phyloP scores from a whole-genome alignment of 30 jellyfish, hydroid and myxozoan species.

The Chironex yamaguchii region DNA sequence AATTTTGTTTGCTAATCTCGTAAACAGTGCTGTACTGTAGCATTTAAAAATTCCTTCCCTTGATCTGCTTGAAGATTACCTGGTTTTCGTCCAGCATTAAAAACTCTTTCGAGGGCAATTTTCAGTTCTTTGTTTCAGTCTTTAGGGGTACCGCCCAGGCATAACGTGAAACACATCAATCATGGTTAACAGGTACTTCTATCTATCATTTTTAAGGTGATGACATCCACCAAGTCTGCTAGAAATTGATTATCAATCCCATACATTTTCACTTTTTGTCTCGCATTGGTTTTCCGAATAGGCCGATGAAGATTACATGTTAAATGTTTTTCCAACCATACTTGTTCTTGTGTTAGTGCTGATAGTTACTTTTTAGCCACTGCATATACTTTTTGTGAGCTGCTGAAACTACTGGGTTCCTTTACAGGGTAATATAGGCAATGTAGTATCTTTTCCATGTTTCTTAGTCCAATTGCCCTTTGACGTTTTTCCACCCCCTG shows the following conservation, averaged over 20 bases:
- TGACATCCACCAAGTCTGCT: constrained; percentile 55
- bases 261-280: constrained; percentile 36
- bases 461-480: not conserved
- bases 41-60: constrained; percentile 51
- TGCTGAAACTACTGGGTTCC: constrained; percentile 42
- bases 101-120: not conserved
- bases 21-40: constrained; percentile 10
- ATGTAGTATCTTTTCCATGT: not conserved
- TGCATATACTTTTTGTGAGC: constrained; percentile 21
- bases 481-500: not conserved
- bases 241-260: constrained; percentile 53
- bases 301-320: constrained; percentile 62
- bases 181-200: constrained; percentile 27
- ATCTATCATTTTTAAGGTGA: constrained; percentile 22
- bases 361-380: constrained; percentile 56
- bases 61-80: constrained; percentile 15
- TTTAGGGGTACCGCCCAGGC: constrained; percentile 67
- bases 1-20: constrained; percentile 3
- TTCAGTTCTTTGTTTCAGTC: not conserved
- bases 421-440: not conserved
- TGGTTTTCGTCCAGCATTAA: not conserved
- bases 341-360: constrained; percentile 14
- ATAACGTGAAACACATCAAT: constrained; percentile 64
- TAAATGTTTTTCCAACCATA: constrained; percentile 28
- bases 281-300: constrained; percentile 21